Evolutionary conservation across 2,113 vertebrate genomes (phyloP), one percentile per base, ranked within the genome.

Genomic region (Plotosus lineatus): DNA sequence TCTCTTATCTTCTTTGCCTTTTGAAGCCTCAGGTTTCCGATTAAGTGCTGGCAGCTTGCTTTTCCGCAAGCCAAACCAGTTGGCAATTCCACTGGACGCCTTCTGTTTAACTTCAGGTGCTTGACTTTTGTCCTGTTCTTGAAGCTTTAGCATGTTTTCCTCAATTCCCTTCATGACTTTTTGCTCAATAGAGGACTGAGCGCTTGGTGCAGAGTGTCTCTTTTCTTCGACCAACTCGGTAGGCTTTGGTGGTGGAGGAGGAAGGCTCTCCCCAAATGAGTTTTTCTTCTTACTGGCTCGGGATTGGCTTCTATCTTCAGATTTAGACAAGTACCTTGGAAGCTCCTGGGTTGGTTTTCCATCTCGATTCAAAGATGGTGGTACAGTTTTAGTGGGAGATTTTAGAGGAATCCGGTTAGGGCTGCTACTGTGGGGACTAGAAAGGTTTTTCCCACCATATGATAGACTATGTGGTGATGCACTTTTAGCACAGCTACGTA

Each of bases 91-190:
- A 0, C 96, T 95, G 10, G 95, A 92, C 26, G 95, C 92, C n/a
- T 96, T 97, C 72, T 95, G 96, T 84, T 97, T 98, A 26, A 92
- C 93, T 84, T 98, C 97, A 0, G 82, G 60, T 0, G 65, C 40
- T 0, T 90, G 95, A 0, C 90, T 90, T 51, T 94, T 84, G 76
- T 96, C 96, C 90, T 96, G 97, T 84, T 95, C 95, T 88, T 96
- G 95, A 23, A 96, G 94, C 80, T 97, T 93, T 77, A 98, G 90
- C 90, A 98, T 89, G 1, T 98, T 98, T 89, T 98, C 97, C 91
- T 97, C 95, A 0, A 99, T 99, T 83, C 97, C 97, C 77, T 97
- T 97, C 97, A 99, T 99, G 82, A 99, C 97, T 87, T 98, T 98
- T 90, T 98, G 96, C 90, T 99, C 97, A 1, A 98, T 98, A 87